Evolutionary conservation across 2,797 vertebrate species (phyloP), one percentile per base, ranked within the genome.

Genomic region (Urophycis tenuis): DNA sequence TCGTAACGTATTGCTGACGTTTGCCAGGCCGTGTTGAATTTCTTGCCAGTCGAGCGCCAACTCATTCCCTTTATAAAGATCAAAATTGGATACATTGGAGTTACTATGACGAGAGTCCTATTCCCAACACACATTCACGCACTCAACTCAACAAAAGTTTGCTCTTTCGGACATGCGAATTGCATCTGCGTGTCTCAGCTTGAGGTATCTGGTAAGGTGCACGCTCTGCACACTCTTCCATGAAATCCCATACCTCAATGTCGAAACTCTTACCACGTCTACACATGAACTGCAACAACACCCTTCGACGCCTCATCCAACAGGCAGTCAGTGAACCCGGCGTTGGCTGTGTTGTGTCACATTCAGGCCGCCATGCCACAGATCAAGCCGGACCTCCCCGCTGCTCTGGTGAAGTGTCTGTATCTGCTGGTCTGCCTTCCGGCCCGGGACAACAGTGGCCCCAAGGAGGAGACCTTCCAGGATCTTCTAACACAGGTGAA

Each of bases 351-450:
- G 5, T 73, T 73, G 12, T 39, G 15, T 25, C 8, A 30, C 36
- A 9, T 45, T 29, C 73, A 67, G 17, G 1, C 98, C 96, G 95
- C 92, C 0, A 73, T 91, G 76, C 90, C 88, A 74, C 89, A 84
- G 78, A 88, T 96, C 73, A 93, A 90, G 76, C 93, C 94, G 36
- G 95, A 92, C 15, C 93, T 99, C 17, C 94, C 95, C 10, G 91
- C 91, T 73, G 92, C 94, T 75, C 92, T 99, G 77, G 91, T 98
- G 45, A 96, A 96, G 81, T 97, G 96, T 78, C 89, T 98, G 2
- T 96, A 97, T 82, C 91, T 98, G 81, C 95, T 97, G 77, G 96
- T 96, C 25, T 93, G 93, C 77, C 92, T 96, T 81, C 94, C 96
- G 77, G 84, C 89, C 75, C 91, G 90, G 72, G 91, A 88, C 78